A percentile compares a stretch with the other conserved stretches of the same genome.
Conservation (phyloP, 2,113 vertebrate genomes). For the Prochilodus magdalenae region DNA sequence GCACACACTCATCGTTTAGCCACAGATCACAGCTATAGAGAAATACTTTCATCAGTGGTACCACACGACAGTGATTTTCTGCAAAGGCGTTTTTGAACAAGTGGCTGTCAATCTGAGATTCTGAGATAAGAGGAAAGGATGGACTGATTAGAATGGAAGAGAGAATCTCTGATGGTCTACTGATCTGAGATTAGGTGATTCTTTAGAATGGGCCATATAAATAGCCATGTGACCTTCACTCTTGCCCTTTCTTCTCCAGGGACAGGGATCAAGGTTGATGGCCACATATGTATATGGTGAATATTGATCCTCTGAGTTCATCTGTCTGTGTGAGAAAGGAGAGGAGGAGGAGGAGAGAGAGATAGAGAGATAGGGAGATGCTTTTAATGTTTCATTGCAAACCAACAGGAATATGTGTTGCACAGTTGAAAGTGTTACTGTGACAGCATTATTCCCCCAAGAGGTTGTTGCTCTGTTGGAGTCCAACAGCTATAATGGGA, state of each 20-base stretch:
- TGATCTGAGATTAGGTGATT: not conserved
- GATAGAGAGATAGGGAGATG: not conserved
- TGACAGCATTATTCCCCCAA: conserved; percentile 27
- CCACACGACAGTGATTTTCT: not conserved
- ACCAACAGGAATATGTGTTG: conserved; percentile 26
- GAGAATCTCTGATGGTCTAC: not conserved
- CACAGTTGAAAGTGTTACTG: conserved; percentile 1
- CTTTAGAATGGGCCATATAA: not conserved
- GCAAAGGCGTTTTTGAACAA: not conserved
- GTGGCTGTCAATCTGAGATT: not conserved
- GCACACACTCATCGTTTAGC: conserved; percentile 20
- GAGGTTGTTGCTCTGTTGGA: conserved; percentile 29
- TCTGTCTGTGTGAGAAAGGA: not conserved
- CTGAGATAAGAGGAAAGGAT: not conserved
- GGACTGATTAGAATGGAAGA: not conserved
- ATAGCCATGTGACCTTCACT: not conserved
- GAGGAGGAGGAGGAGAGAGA: not conserved
- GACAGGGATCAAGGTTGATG: conserved; percentile 46
- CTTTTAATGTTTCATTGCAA: conserved; percentile 18
- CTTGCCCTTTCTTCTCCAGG: not conserved
- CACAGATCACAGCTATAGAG: conserved; percentile 19
- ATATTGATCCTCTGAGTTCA: conserved; percentile 46
- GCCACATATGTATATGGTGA: conserved; percentile 36
- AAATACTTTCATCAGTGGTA: not conserved
- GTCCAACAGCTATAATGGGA: conserved; percentile 44